Conservation (phyloP, 2,888 invertebrate genomes). For the Gymnosoma rotundatum region DNA sequence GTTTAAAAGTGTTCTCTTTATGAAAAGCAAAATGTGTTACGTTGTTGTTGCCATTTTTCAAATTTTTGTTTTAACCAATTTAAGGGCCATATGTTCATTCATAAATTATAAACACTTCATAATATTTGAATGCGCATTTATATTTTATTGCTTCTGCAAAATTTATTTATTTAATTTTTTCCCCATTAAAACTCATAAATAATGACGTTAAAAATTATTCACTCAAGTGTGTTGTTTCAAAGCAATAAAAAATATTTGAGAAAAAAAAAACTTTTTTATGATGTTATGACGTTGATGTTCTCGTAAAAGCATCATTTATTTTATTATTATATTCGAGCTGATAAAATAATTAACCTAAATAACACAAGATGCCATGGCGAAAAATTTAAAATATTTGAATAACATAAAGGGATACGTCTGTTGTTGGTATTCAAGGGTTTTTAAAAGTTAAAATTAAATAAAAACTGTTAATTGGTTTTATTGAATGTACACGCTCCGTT, state of each 20-base stretch:
- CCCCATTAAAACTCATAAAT: background rate
- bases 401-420: too few relatives aligned
- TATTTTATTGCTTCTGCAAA: conserved; percentile 7
- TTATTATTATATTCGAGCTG: too few relatives aligned
- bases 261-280: background rate
- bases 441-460: too few relatives aligned
- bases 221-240: background rate
- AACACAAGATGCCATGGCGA: too few relatives aligned
- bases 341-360: too few relatives aligned
- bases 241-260: background rate
- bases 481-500: too few relatives aligned
- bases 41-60: background rate
- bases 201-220: conserved; percentile 41
- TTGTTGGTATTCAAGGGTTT: too few relatives aligned
- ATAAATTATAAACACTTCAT: conserved; percentile 64
- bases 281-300: conserved; percentile 9
- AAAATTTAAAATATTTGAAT: too few relatives aligned
- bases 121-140: conserved; percentile 30
- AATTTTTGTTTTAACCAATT: background rate
- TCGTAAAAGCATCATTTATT: background rate
- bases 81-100: conserved; percentile 57
- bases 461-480: too few relatives aligned
- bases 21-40: background rate
- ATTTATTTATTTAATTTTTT: background rate
- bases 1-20: too few relatives aligned